These are phyloP conservation scores for Tachysurus fulvidraco DNA, from an alignment of 2,113 vertebrate genomes.

Conservation along the genomic window DNA sequence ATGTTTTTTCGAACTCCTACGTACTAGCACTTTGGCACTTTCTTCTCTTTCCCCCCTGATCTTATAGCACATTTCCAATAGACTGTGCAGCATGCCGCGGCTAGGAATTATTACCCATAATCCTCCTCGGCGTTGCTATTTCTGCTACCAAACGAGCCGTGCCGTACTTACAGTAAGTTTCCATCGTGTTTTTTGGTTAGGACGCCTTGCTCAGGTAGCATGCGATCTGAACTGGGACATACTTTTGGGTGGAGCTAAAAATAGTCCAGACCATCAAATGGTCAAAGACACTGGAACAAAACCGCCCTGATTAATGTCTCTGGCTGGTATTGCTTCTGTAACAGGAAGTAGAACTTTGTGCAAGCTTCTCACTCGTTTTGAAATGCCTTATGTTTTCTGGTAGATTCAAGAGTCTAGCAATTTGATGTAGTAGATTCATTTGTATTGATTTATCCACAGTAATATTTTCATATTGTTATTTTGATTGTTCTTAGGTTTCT, in stretches of 20 bases:
- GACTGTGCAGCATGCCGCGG: not conserved
- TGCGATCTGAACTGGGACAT: not conserved
- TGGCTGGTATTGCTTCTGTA: not conserved
- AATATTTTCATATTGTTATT: not conserved
- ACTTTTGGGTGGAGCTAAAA: not conserved
- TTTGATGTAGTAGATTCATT: not conserved
- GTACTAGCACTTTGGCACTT: not conserved
- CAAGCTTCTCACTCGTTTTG: not conserved
- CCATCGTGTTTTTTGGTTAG: not conserved
- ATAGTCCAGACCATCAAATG: not conserved
- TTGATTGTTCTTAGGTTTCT: not conserved
- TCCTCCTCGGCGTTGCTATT: not conserved
- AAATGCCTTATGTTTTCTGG: not conserved
- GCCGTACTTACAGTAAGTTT: not conserved
- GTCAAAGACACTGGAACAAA: not conserved
- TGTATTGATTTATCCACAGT: not conserved
- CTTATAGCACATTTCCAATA: not conserved
- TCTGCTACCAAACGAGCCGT: not conserved
- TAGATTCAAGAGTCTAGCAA: not conserved
- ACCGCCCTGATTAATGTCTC: not conserved
- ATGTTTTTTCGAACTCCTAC: not conserved
- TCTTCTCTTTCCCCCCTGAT: not conserved
- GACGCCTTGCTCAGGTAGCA: not conserved
- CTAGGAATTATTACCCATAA: not conserved
- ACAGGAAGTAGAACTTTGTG: not conserved